phyloP scores from a whole-genome alignment of 2,888 invertebrate genomes.

The Drosophila robusta region DNA sequence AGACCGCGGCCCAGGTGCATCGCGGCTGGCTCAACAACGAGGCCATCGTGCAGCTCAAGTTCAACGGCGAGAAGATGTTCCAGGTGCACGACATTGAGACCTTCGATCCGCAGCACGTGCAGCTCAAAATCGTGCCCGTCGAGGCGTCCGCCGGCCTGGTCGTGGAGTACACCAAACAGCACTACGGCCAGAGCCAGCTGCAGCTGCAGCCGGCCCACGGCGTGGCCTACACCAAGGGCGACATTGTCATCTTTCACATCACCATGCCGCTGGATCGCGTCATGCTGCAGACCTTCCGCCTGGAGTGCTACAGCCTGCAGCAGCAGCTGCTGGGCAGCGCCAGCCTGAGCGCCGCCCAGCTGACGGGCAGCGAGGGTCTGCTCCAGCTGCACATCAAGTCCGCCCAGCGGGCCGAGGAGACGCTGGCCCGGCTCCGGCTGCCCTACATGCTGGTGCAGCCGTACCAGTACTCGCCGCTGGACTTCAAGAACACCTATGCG shows the following conservation, averaged over 20 bases:
- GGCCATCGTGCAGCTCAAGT: constrained; percentile 91
- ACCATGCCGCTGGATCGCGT: constrained; percentile 69
- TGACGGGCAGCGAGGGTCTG: constrained; percentile 91
- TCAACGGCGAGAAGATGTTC: constrained; percentile 90
- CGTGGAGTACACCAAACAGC: constrained; percentile 79
- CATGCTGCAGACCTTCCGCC: constrained; percentile 60
- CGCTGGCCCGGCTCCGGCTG: constrained; percentile 90
- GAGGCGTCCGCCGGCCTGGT: constrained; percentile 61
- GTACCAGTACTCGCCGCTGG: constrained; percentile 86
- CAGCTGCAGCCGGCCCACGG: constrained; percentile 73
- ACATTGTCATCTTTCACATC: constrained; percentile 81
- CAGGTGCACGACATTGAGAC: constrained; percentile 84
- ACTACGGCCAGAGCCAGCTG: constrained; percentile 76
- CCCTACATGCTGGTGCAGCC: constrained; percentile 86
- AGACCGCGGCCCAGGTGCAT: constrained; percentile 85
- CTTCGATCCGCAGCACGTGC: constrained; percentile 85
- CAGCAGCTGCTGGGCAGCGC: constrained; percentile 91
- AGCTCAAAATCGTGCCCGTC: constrained; percentile 86
- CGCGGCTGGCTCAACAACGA: constrained; percentile 94
- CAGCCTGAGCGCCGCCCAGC: constrained; percentile 91
- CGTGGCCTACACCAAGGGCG: constrained; percentile 72
- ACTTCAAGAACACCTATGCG: constrained; percentile 92
- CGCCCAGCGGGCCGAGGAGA: constrained; percentile 87
- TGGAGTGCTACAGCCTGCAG: constrained; percentile 70
- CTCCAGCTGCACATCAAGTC: constrained; percentile 91